Percentiles rank a stretch among this genome's conserved stretches.
Conservation (phyloP, 2,888 invertebrate species). For the Baccha elongata region DNA sequence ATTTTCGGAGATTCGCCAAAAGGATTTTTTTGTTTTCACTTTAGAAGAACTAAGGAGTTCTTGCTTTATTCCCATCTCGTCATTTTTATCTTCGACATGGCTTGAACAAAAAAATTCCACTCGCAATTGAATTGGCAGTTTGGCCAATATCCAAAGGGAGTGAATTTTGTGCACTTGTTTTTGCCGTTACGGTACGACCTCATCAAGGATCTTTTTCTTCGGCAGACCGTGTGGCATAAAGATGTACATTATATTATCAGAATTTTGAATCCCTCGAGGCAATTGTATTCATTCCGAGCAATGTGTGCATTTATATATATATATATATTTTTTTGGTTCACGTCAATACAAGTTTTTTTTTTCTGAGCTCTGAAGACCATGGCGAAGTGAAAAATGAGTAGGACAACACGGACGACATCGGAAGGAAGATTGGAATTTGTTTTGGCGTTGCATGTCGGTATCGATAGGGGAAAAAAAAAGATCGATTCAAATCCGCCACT, state of each 20-base stretch:
- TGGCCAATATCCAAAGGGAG: slow-evolving; percentile 79
- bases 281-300: slow-evolving; percentile 50
- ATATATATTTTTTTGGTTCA: neutral
- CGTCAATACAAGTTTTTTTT: slow-evolving; percentile 56
- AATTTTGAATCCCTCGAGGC: slow-evolving; percentile 48
- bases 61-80: slow-evolving; percentile 6
- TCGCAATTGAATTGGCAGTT: slow-evolving; percentile 79
- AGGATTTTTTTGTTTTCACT: slow-evolving; percentile 15
- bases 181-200: slow-evolving; percentile 50
- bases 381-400: slow-evolving; percentile 32
- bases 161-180: slow-evolving; percentile 66
- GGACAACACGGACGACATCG: slow-evolving; percentile 23
- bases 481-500: slow-evolving; percentile 39
- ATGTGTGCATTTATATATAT: slow-evolving; percentile 50
- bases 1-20: slow-evolving; percentile 50
- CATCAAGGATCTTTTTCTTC: slow-evolving; percentile 65
- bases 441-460: slow-evolving; percentile 48
- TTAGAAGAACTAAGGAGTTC: neutral
- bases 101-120: slow-evolving; percentile 23
- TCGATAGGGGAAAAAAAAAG: slow-evolving; percentile 16
- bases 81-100: slow-evolving; percentile 59
- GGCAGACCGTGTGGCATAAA: slow-evolving; percentile 48
- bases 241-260: slow-evolving; percentile 59
- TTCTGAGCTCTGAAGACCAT: slow-evolving; percentile 10
- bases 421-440: slow-evolving; percentile 45